Percentiles rank a stretch among this genome's conserved stretches.
phyloP scores from a whole-genome alignment of 1,140 invertebrate genomes.

The Coptotermes formosanus region DNA sequence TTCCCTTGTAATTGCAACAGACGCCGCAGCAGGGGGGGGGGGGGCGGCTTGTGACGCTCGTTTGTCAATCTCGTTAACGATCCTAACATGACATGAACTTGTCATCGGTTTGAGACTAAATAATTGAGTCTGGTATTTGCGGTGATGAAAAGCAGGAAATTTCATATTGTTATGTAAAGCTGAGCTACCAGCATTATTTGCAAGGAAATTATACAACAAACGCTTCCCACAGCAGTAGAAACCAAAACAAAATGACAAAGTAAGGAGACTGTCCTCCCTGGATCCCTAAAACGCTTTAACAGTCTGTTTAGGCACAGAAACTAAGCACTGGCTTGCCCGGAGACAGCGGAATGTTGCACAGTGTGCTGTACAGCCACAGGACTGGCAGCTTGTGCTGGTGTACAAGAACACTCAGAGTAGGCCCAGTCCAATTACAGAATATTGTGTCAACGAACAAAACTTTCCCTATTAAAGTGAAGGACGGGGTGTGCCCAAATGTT shows the following conservation, averaged over 20 bases:
- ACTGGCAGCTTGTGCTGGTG: too few species aligned
- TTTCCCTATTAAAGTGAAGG: too few species aligned
- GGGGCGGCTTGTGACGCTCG: not conserved
- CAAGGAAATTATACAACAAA: not conserved
- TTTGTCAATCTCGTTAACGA: slow-evolving; percentile 29
- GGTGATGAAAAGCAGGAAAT: slow-evolving; percentile 20
- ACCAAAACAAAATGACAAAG: not conserved
- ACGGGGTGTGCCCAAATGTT: too few species aligned
- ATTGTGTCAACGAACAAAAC: too few species aligned
- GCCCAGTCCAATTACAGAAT: too few species aligned
- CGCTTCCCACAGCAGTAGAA: not conserved
- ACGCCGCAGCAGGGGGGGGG: not conserved
- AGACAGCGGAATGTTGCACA: too few species aligned
- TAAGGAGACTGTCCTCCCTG: not conserved
- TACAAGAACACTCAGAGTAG: too few species aligned
- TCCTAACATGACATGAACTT: slow-evolving; percentile 25
- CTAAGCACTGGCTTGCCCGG: too few species aligned
- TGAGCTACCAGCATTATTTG: slow-evolving; percentile 7
- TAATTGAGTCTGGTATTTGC: slow-evolving; percentile 20
- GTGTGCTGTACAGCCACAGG: too few species aligned
- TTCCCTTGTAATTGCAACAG: slow-evolving; percentile 25
- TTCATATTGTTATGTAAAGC: slow-evolving; percentile 17
- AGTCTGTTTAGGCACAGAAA: not conserved
- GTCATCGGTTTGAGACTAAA: slow-evolving; percentile 25
- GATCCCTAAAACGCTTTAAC: not conserved